phyloP scores from a whole-genome alignment of 1,140 invertebrate species.

The Aphelenchoides besseyi region DNA sequence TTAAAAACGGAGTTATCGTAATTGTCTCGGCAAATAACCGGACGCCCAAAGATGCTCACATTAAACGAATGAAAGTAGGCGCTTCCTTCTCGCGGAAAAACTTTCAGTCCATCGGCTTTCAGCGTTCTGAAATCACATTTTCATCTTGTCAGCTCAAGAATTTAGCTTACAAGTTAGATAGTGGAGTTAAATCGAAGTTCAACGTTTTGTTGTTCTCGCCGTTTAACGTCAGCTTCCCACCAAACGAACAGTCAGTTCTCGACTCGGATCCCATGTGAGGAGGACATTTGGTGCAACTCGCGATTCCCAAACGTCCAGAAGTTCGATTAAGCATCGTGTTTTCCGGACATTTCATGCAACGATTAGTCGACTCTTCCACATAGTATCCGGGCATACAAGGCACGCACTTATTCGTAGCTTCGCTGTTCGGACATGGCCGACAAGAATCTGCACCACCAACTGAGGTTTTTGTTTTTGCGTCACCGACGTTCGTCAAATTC shows the following conservation, averaged over 20 bases:
- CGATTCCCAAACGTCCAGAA: constrained; percentile 23
- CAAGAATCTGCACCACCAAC: constrained; percentile 66
- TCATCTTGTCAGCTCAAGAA: not conserved
- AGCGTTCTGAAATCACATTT: constrained; percentile 60
- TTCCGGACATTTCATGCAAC: constrained; percentile 36
- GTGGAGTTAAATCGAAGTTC: constrained; percentile 34
- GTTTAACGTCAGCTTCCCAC: constrained; percentile 28
- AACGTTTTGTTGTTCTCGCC: constrained; percentile 53
- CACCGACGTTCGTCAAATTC: constrained; percentile 69
- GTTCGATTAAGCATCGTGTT: constrained; percentile 30
- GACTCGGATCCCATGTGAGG: constrained; percentile 39
- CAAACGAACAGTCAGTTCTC: constrained; percentile 36
- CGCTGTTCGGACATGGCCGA: constrained; percentile 66
- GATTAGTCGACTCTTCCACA: constrained; percentile 52
- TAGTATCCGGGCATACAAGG: constrained; percentile 68
- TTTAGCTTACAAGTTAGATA: constrained; percentile 25
- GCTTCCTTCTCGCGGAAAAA: constrained; percentile 69
- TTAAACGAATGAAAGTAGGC: constrained; percentile 70
- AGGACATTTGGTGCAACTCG: constrained; percentile 40
- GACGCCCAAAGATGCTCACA: constrained; percentile 67
- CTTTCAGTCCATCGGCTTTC: constrained; percentile 63
- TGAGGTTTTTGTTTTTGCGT: constrained; percentile 54
- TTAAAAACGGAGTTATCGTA: constrained; percentile 6
- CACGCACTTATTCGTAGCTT: constrained; percentile 65
- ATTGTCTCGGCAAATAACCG: constrained; percentile 32